Evolutionary conservation across 2,113 vertebrate species (phyloP).

Genomic region (Hippopotamus amphibius): DNA sequence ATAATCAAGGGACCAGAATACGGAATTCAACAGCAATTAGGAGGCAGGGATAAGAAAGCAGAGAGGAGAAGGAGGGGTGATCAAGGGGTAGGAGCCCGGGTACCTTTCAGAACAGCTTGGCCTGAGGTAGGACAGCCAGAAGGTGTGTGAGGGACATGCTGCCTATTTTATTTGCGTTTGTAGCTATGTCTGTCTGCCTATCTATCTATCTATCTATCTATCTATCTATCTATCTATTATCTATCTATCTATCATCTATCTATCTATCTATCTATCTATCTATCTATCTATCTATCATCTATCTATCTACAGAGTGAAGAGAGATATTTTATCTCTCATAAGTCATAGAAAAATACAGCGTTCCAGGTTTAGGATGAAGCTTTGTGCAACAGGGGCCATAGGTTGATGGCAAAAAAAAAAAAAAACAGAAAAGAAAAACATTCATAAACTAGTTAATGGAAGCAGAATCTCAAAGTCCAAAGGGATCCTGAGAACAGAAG

Average conservation of each 20-base stretch:
- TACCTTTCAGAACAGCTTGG: neutral
- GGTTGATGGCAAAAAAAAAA: neutral
- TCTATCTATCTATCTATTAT: neutral
- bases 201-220: neutral
- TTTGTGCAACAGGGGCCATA: neutral
- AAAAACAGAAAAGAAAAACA: neutral
- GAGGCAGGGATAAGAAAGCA: neutral
- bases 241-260: too few relatives aligned
- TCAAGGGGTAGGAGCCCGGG: neutral
- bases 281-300: neutral
- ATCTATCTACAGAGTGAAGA: neutral
- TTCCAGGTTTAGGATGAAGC: neutral
- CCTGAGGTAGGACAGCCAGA: neutral
- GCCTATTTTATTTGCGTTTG: neutral
- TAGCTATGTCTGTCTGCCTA: neutral
- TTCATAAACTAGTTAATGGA: neutral
- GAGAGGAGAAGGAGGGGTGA: neutral
- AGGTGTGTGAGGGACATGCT: neutral
- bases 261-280: too few relatives aligned
- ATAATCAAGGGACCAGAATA: neutral
- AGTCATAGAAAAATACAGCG: neutral
- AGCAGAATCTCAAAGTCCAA: slow-evolving; percentile 19
- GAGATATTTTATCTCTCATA: neutral
- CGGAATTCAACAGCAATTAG: neutral
- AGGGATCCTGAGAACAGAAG: neutral